Conservation (phyloP, 2,113 vertebrate species). For the Periophthalmus modestus region DNA sequence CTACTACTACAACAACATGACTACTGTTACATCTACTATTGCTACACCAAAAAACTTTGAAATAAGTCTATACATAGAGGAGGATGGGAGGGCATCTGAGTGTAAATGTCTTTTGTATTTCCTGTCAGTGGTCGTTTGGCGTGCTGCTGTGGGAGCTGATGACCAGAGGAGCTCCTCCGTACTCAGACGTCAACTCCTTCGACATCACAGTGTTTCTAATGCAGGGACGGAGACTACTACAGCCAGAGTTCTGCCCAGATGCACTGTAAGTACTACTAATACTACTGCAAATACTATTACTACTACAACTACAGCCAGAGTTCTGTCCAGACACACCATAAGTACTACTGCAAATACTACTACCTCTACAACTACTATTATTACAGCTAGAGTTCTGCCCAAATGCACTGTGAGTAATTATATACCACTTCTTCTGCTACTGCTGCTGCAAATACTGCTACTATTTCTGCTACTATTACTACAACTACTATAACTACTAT, state of each 20-base stretch:
- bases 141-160: slow-evolving; percentile 98
- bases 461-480: too few species aligned
- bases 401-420: too few species aligned
- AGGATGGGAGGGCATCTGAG: too few species aligned
- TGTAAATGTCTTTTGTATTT: not conserved
- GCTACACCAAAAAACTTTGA: not conserved
- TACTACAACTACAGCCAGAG: not conserved
- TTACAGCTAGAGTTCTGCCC: too few species aligned
- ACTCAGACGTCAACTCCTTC: slow-evolving; percentile 97
- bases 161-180: slow-evolving; percentile 96
- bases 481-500: too few species aligned
- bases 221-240: slow-evolving; percentile 93
- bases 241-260: slow-evolving; percentile 97
- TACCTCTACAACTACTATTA: not conserved
- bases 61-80: too few species aligned
- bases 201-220: slow-evolving; percentile 96
- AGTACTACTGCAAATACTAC: not conserved
- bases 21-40: not conserved
- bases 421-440: too few species aligned
- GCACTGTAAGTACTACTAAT: slow-evolving; percentile 83
- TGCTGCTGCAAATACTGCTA: too few species aligned
- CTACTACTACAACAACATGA: not conserved
- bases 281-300: not conserved
- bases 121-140: slow-evolving; percentile 84
- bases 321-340: too few species aligned